phyloP scores from a whole-genome alignment of 2,888 invertebrate genomes.

The Eristalis arbustorum region DNA sequence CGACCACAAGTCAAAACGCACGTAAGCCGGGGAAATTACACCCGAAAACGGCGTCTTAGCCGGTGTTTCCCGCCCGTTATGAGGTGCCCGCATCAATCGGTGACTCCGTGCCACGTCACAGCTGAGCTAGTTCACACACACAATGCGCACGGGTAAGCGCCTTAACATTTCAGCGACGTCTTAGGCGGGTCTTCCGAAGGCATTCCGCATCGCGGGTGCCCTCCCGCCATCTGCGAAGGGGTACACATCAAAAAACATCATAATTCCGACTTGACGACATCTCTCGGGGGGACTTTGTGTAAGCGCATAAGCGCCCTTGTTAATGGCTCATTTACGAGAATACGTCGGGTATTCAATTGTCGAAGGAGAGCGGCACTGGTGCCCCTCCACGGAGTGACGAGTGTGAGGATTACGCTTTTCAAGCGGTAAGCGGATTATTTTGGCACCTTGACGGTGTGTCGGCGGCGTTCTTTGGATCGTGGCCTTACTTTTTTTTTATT shows the following conservation, averaged over 20 bases:
- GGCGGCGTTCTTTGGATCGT: background rate
- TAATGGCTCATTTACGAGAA: constrained; percentile 67
- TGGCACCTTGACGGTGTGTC: constrained; percentile 56
- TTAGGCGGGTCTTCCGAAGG: background rate
- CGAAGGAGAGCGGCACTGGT: background rate
- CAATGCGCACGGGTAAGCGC: constrained; percentile 34
- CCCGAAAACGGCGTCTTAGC: background rate
- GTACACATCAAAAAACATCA: constrained; percentile 58
- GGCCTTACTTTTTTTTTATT: constrained; percentile 3
- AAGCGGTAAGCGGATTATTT: constrained; percentile 66
- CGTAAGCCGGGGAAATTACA: background rate
- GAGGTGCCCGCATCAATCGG: background rate
- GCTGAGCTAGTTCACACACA: constrained; percentile 2
- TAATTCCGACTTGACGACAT: constrained; percentile 67
- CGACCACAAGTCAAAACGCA: background rate
- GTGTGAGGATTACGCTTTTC: constrained; percentile 53
- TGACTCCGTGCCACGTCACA: background rate
- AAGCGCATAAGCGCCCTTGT: constrained; percentile 69
- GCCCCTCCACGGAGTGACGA: constrained; percentile 16
- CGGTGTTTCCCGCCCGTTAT: background rate
- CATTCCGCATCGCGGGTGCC: too few relatives aligned
- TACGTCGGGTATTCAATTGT: constrained; percentile 55
- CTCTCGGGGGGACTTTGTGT: constrained; percentile 55
- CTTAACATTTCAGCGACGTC: constrained; percentile 56
- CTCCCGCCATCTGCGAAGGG: constrained; percentile 4